phyloP scores from a whole-genome alignment of 2,113 vertebrate species.

The Solea senegalensis region DNA sequence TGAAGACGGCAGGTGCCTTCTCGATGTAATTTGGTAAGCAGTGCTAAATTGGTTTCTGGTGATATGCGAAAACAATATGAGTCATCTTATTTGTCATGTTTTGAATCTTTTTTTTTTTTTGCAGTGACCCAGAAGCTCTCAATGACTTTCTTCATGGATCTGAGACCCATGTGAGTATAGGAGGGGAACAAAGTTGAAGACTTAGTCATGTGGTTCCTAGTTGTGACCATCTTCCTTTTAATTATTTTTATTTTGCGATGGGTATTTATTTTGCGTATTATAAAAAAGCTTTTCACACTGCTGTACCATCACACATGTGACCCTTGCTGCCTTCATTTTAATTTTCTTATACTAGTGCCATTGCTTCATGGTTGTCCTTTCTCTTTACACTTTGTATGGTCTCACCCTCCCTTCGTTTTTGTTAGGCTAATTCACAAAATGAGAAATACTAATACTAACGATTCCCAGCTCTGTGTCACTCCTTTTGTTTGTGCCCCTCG shows the following conservation, averaged over 20 bases:
- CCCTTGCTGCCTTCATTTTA: conserved; percentile 31
- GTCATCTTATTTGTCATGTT: neutral
- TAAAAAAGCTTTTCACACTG: neutral
- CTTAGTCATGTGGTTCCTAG: neutral
- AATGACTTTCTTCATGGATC: conserved; percentile 88
- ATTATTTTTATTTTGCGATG: no score
- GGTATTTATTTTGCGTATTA: no score
- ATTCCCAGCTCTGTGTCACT: conserved; percentile 62
- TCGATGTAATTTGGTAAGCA: conserved; percentile 98
- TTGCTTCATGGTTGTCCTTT: conserved; percentile 52
- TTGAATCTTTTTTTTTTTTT: conserved; percentile 35
- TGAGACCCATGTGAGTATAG: conserved; percentile 85
- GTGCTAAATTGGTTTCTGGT: neutral
- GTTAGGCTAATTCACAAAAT: conserved; percentile 46
- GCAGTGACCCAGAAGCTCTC: conserved; percentile 85
- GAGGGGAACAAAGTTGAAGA: neutral
- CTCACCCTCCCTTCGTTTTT: conserved; percentile 54
- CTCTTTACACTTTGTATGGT: conserved; percentile 52
- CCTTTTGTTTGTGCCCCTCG: conserved; percentile 49
- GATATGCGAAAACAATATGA: neutral
- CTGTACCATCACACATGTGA: conserved; percentile 30
- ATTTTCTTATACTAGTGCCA: conserved; percentile 39
- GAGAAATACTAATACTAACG: conserved; percentile 71
- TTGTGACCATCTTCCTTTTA: neutral
- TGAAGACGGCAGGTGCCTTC: conserved; percentile 99